Conservation (phyloP, 2,113 vertebrate genomes). For the Terrapene triunguis region DNA sequence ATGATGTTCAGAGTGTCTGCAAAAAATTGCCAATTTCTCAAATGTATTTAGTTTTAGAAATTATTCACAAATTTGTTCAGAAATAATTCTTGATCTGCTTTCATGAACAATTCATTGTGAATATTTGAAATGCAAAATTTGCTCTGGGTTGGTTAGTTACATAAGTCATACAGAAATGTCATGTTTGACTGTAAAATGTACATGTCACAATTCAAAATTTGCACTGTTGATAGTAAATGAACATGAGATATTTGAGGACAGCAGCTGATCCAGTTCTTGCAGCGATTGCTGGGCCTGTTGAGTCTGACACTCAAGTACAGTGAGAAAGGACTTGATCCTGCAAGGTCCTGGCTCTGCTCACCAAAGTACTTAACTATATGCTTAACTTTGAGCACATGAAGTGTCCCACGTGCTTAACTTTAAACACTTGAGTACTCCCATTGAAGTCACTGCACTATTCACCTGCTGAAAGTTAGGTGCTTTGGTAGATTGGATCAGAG, state of each 20-base stretch:
- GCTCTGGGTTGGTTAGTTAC: neutral
- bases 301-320: neutral
- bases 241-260: no score
- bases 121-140: neutral
- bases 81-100: neutral
- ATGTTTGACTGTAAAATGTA: fast-evolving
- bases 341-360: neutral
- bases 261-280: neutral
- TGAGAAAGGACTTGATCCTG: neutral
- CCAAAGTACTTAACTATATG: neutral
- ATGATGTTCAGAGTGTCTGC: neutral
- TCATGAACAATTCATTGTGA: neutral
- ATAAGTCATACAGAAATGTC: neutral
- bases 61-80: neutral
- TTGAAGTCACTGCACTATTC: neutral
- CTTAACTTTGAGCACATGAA: neutral
- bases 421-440: neutral
- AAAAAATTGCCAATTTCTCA: neutral
- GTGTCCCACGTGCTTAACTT: neutral
- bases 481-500: neutral
- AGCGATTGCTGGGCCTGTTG: neutral
- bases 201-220: neutral
- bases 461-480: neutral
- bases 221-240: neutral
- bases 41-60: neutral